Percentiles rank a stretch among this genome's conserved stretches.
Evolutionary conservation across 2,113 vertebrate genomes (phyloP).

Genomic region (Sinocyclocheilus anshuiensis): DNA sequence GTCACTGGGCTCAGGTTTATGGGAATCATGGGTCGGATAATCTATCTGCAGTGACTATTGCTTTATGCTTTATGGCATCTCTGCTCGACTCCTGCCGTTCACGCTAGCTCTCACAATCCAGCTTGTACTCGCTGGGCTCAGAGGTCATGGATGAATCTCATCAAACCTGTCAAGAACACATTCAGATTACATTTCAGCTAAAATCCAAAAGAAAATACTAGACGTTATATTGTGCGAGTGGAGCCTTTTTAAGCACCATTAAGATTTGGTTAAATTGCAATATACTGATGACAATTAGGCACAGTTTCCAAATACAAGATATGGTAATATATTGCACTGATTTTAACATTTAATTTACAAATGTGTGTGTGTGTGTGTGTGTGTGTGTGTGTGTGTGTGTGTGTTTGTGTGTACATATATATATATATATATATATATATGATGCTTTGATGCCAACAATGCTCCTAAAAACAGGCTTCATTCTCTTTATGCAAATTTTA

Average conservation of each 20-base stretch:
- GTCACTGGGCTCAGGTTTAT: background rate
- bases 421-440: too few relatives aligned
- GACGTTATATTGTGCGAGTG: background rate
- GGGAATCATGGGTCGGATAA: constrained; percentile 25
- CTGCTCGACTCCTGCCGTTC: background rate
- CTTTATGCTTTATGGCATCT: constrained; percentile 5
- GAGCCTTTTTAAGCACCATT: background rate
- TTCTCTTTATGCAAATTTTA: background rate
- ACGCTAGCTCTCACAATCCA: background rate
- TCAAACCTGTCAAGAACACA: background rate
- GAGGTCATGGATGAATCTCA: background rate
- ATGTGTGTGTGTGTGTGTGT: too few relatives aligned
- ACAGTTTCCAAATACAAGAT: background rate
- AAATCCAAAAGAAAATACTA: background rate
- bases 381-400: too few relatives aligned
- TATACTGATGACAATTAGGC: background rate
- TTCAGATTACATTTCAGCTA: background rate
- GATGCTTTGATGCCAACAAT: background rate
- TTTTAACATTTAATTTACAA: too few relatives aligned
- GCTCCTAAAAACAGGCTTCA: background rate
- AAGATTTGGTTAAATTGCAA: background rate
- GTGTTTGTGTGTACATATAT: too few relatives aligned
- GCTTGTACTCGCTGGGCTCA: background rate
- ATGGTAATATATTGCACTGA: too few relatives aligned
- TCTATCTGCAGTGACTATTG: background rate